Base-by-base conservation (phyloP, 2,113 vertebrate species). In the Orcinus orca region DNA sequence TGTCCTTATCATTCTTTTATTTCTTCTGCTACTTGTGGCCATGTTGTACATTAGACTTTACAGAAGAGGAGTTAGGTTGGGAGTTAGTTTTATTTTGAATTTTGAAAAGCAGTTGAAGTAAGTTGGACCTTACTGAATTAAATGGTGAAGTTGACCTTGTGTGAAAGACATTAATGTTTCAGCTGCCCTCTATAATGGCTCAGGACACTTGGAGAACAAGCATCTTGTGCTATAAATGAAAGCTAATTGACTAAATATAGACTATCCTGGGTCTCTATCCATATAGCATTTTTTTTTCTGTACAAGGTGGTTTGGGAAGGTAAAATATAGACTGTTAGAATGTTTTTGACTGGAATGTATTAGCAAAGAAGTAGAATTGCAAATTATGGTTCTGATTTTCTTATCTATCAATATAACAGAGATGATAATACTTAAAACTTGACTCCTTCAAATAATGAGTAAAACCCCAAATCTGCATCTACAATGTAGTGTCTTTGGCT, bases 311-410 rank as follows among this genome's bases (percentile, higher is more conserved):
- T 70, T 95, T 71, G 8, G 11, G 36, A 95, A 76, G 55, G 67
- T 95, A 77, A 90, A 96, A 44, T 82, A n/a, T 21, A 79, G 23
- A 83, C 8, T 62, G 13, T 79, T 36, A 60, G 17, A 41, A 47
- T 92, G 29, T 31, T 87, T 95, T 96, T 77, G 2, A 67, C 6
- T 38, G 83, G 53, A 67, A 80, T n/a, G 11, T 68, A 10, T 89
- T 26, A 88, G 14, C 38, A 65, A 68, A n/a, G 68, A 93, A 88
- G 14, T 29, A 77, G 20, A 88, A 36, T 95, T 94, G 13, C 7
- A 71, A 94, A 67, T 90, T 95, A 93, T 38, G 41, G 29, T 91
- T 92, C 53, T 91, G 31, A 88, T 80, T 90, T 93, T n/a, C 38
- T 80, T 87, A 21, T 62, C 44, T 95, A 9, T 87, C 63, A 85